Evolutionary conservation across 2,888 invertebrate species (phyloP), one percentile per base, ranked within the genome.

Genomic region (Amphipoea lucens): DNA sequence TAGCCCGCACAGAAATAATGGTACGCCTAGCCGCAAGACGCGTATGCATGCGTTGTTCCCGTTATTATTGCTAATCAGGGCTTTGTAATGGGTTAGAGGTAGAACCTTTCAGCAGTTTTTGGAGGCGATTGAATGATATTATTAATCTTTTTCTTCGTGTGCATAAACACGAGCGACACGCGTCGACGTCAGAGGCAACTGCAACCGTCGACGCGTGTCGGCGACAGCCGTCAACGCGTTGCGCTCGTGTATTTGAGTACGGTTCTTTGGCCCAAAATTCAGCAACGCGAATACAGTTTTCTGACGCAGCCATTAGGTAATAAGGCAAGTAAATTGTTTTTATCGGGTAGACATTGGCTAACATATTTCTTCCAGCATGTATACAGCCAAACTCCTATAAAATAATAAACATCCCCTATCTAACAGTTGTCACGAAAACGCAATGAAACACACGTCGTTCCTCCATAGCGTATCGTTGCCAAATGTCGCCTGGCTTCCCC

Each of bases 361-460:
- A 60, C 57, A 57, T 17, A 54, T 5, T n/a, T n/a, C 2, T 40
- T 29, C 1, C 29, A 66, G 1, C n/a, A 6, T 11, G 11, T n/a
- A 11, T 11, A n/a, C 14, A 65, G 4, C 23, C 1, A 48, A 71
- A 69, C 45, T 9, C 2, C 12, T 51, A 73, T 65, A 78, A 78
- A 69, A 84, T 76, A 83, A 78, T 76, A 76, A 79, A 65, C 65
- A 84, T 78, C 74, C 20, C 66, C 6, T 78, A 74, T 74, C 71
- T 29, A 23, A 2, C 5, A 70, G 72, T 68, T 51, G 75, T 86
- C 88, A 88, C 83, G 83, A 75, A 83, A 84, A 72, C 63, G 79
- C 87, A 82, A 87, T 84, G 79, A 82, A 80, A 87, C 84, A 83
- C 68, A 86, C 88, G 73, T 74, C 80, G n/a, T 66, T 71, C 66